Evolutionary conservation across 2,797 vertebrate species (phyloP), one percentile per base, ranked within the genome.

Genomic region (Lophius americanus): DNA sequence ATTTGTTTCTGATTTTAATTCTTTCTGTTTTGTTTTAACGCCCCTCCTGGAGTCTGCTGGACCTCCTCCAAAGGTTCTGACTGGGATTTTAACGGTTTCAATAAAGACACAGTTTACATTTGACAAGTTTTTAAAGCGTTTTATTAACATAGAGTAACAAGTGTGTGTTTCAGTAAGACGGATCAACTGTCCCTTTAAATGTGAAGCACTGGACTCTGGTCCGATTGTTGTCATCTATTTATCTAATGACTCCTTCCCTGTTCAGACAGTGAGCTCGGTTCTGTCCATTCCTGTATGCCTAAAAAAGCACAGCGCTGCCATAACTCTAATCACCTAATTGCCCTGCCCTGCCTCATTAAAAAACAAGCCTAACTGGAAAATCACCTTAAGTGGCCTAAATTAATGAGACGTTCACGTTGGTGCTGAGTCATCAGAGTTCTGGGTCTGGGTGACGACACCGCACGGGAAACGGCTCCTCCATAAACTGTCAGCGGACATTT

Each of bases 291-390:
- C 68, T 62, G 68, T 70, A 72, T 73, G 89, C 89, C 91, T 87
- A 91, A 88, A 86, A 87, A 85, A 92, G 88, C 90, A 91, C 3
- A 2, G 68, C n/a, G 51, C 85, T 88, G 90, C 88, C 89, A 91
- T 83, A 87, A 83, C 84, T 81, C 74, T 86, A 87, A 90, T 92
- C 87, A 89, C 76, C 85, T 89, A 91, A 92, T 90, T 91, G 88
- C 84, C 82, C 79, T 87, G 85, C 87, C 87, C 85, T 86, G 84
- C 90, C 88, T 92, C 89, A 89, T 92, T 90, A 91, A 85, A 92
- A 92, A 92, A 92, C 90, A 91, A 90, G 84, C 67, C 84, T 81
- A 87, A 85, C 88, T 90, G 91, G 91, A 91, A 92, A 91, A 92
- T 83, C 67, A 73, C 82, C 88, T 88, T 91, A 92, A 93, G 89